These are phyloP conservation scores for Rhombomys opimus DNA, from an alignment of 2,113 vertebrate genomes.

Conservation along the genomic window DNA sequence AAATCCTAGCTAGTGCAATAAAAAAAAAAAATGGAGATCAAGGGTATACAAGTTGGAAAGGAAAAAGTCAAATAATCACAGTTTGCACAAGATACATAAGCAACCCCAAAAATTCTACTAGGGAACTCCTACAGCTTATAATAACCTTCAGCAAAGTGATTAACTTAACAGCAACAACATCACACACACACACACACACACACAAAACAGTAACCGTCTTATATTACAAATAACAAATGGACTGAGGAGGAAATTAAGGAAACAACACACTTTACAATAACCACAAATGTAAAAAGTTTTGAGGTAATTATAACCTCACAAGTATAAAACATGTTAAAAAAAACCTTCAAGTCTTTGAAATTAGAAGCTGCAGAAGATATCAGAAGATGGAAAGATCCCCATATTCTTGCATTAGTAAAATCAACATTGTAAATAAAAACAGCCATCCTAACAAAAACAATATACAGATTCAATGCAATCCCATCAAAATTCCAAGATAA, in stretches of 20 bases:
- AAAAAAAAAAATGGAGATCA: background rate
- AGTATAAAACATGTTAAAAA: background rate
- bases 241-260: background rate
- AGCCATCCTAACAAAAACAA: background rate
- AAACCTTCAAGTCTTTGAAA: background rate
- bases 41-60: background rate
- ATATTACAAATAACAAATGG: background rate
- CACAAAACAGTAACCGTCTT: background rate
- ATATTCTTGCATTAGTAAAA: background rate
- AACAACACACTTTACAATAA: background rate
- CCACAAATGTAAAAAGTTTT: background rate
- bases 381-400: background rate
- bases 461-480: background rate
- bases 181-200: too few species aligned
- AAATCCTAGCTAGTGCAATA: background rate
- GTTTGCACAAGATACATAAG: background rate
- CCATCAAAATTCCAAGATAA: background rate
- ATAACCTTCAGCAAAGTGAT: too few species aligned
- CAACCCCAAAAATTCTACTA: too few species aligned
- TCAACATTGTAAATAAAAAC: background rate
- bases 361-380: background rate
- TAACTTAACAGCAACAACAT: too few species aligned
- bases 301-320: background rate
- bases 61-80: background rate
- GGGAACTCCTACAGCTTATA: too few species aligned